A percentile compares a stretch with the other conserved stretches of the same genome.
Evolutionary conservation across 2,888 invertebrate genomes (phyloP).

Genomic region (Rhagium mordax): DNA sequence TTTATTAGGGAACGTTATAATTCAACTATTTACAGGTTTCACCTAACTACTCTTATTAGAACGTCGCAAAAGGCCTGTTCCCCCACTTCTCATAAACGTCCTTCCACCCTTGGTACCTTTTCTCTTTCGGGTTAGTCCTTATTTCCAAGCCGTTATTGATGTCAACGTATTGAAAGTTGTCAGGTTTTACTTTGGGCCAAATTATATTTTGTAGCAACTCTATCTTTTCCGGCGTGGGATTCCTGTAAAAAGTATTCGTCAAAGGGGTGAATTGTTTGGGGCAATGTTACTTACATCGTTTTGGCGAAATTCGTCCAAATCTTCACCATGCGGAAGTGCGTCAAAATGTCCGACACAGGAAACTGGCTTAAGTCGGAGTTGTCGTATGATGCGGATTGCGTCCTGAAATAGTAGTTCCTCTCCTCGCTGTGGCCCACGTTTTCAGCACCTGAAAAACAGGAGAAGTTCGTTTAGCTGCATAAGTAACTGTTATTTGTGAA

Average conservation of each 20-base stretch:
- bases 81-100: conserved; percentile 48
- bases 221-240: conserved; percentile 62
- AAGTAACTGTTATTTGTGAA: too few species aligned
- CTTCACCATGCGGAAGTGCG: conserved; percentile 47
- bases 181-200: conserved; percentile 50
- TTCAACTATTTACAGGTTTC: too few species aligned
- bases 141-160: conserved; percentile 49
- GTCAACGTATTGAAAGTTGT: conserved; percentile 47
- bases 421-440: conserved; percentile 58
- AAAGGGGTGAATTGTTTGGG: neutral
- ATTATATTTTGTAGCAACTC: conserved; percentile 50
- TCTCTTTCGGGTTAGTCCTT: conserved; percentile 48
- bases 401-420: conserved; percentile 56
- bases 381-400: conserved; percentile 47
- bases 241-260: conserved; percentile 46
- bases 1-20: too few species aligned
- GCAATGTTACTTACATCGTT: conserved; percentile 67
- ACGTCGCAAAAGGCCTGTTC: conserved; percentile 38
- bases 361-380: conserved; percentile 48
- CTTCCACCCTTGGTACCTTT: conserved; percentile 49
- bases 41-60: too few species aligned
- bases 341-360: conserved; percentile 43
- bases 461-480: too few species aligned
- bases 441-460: conserved; percentile 66
- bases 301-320: conserved; percentile 77